A percentile compares a stretch with the other conserved stretches of the same genome.
Conservation (phyloP, 2,797 vertebrate genomes). For the Ctenopoma multispine region DNA sequence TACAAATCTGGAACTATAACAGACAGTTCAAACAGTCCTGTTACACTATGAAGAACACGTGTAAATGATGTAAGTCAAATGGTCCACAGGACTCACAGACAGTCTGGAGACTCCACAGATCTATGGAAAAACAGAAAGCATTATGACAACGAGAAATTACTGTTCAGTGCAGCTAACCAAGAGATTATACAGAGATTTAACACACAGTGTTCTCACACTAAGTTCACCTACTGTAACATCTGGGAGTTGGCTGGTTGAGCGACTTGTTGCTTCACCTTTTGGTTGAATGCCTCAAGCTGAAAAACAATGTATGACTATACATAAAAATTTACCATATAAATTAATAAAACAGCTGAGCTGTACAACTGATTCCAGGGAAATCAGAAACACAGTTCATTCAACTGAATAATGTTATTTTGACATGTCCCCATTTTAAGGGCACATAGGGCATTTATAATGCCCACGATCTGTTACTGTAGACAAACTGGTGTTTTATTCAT, state of each 20-base stretch:
- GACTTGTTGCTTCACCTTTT: constrained; percentile 53
- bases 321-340: neutral
- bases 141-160: no score
- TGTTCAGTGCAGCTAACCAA: no score
- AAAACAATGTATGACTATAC: constrained; percentile 1
- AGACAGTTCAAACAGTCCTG: neutral
- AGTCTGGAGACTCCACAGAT: neutral
- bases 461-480: no score
- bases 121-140: neutral
- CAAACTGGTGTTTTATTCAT: no score
- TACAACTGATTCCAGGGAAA: no score
- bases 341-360: no score
- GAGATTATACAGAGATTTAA: no score
- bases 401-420: no score
- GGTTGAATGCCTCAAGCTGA: constrained; percentile 72
- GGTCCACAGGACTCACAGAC: neutral
- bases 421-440: no score
- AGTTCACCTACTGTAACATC: constrained; percentile 27
- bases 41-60: neutral
- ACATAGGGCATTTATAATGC: no score
- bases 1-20: neutral
- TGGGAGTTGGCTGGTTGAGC: neutral
- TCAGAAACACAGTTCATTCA: no score
- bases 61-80: neutral
- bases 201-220: no score